phyloP scores from a whole-genome alignment of 1,140 invertebrate genomes.

The Ditylenchus dipsaci region DNA sequence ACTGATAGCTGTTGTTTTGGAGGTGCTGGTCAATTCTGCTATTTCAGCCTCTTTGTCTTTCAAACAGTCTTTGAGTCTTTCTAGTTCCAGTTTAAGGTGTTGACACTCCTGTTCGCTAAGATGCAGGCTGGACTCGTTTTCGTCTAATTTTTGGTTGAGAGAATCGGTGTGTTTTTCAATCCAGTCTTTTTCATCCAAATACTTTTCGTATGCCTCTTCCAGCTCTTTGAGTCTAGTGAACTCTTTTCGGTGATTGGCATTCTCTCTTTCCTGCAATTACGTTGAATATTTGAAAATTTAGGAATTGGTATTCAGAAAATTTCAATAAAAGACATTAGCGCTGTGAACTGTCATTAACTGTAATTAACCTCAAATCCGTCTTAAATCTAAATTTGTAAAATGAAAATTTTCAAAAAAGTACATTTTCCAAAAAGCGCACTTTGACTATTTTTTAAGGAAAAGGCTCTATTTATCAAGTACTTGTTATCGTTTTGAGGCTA shows the following conservation, averaged over 20 bases:
- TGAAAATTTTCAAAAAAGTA: no score
- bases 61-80: not conserved
- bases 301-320: no score
- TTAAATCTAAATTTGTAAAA: no score
- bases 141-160: not conserved
- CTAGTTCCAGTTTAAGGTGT: not conserved
- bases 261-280: not conserved
- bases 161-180: not conserved
- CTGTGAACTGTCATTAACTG: no score
- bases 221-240: not conserved
- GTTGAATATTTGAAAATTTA: no score
- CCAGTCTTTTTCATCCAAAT: not conserved
- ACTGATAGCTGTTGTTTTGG: not conserved
- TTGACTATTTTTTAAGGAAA: no score
- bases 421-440: no score
- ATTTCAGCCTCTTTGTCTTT: not conserved
- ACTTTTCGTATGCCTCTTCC: not conserved
- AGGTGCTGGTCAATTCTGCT: not conserved
- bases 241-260: not conserved
- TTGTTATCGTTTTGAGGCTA: no score
- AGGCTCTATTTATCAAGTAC: no score
- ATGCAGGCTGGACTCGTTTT: not conserved
- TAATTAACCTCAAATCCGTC: no score
- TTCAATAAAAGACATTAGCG: no score
- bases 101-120: not conserved